These are phyloP conservation scores for Malaclemys terrapin DNA, from an alignment of 2,113 vertebrate genomes.

Conservation along the genomic window DNA sequence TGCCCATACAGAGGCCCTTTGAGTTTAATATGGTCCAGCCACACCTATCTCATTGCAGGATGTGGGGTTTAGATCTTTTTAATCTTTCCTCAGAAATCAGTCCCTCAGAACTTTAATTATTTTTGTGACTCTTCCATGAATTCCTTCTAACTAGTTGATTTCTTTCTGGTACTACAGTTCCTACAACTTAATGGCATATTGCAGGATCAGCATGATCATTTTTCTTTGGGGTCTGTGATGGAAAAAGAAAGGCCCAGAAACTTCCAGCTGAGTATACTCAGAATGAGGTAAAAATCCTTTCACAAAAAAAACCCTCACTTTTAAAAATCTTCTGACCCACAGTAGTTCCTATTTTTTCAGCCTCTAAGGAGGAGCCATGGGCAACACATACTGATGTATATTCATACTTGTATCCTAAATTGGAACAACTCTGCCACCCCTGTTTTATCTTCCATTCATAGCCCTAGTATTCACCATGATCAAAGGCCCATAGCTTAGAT, in stretches of 20 bases:
- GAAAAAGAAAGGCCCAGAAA: not conserved
- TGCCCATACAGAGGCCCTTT: fast-evolving
- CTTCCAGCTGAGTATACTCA: not conserved
- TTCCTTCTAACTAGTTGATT: fast-evolving
- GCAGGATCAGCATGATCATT: fast-evolving
- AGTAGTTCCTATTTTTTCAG: conserved; percentile 5
- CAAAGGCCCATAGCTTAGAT: not conserved
- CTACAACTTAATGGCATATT: not conserved
- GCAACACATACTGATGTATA: conserved; percentile 37
- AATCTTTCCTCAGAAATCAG: not conserved
- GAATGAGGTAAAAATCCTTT: not conserved
- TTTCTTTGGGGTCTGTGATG: not conserved
- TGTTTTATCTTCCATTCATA: not conserved
- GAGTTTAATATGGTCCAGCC: not conserved
- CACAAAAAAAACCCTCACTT: not conserved
- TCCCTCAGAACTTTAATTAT: not conserved
- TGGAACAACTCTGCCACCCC: conserved; percentile 6
- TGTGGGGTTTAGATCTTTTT: not conserved
- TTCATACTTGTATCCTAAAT: not conserved
- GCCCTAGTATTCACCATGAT: not conserved
- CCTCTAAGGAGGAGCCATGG: not conserved
- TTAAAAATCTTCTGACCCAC: not conserved
- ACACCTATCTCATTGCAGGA: not conserved
- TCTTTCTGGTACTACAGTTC: not conserved
- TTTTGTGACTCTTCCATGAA: not conserved